These are phyloP conservation scores for Leucopsar rothschildi DNA, from an alignment of 2,113 vertebrate genomes.

Conservation along the genomic window DNA sequence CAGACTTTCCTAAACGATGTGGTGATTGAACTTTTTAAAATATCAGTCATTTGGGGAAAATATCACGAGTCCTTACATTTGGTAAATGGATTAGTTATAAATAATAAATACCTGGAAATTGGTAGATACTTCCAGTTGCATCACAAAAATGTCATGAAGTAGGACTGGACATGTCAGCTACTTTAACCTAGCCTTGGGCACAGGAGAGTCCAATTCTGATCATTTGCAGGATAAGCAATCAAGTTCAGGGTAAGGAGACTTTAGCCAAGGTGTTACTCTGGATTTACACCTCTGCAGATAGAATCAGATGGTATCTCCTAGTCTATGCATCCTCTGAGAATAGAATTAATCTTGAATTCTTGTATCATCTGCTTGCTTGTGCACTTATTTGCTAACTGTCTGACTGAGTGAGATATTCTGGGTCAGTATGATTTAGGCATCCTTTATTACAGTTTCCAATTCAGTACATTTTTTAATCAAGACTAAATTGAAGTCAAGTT, in stretches of 20 bases:
- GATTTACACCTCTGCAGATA: slow-evolving; percentile 46
- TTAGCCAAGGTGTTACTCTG: slow-evolving; percentile 17
- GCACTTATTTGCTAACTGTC: slow-evolving; percentile 63
- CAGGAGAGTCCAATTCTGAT: slow-evolving; percentile 46
- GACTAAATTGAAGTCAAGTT: slow-evolving; percentile 58
- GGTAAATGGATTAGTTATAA: slow-evolving; percentile 25
- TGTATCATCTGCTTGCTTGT: slow-evolving; percentile 58
- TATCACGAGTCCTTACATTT: background rate
- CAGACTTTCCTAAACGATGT: background rate
- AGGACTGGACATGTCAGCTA: slow-evolving; percentile 37
- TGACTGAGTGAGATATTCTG: slow-evolving; percentile 61
- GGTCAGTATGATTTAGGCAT: slow-evolving; percentile 58
- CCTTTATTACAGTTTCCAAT: slow-evolving; percentile 66
- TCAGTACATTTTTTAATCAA: slow-evolving; percentile 68
- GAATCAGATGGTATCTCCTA: slow-evolving; percentile 38
- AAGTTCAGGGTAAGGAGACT: background rate
- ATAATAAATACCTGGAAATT: slow-evolving; percentile 6
- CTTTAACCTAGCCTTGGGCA: slow-evolving; percentile 50
- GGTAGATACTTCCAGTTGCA: slow-evolving; percentile 2
- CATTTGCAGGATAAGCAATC: slow-evolving; percentile 14
- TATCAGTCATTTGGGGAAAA: background rate
- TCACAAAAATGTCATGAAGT: slow-evolving; percentile 46
- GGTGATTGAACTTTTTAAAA: slow-evolving; percentile 20
- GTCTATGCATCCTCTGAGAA: slow-evolving; percentile 58
- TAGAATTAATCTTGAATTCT: slow-evolving; percentile 70